These are phyloP conservation scores for Sebastes paucispinis DNA, from an alignment of 2,797 vertebrate species.

Conservation along the genomic window DNA sequence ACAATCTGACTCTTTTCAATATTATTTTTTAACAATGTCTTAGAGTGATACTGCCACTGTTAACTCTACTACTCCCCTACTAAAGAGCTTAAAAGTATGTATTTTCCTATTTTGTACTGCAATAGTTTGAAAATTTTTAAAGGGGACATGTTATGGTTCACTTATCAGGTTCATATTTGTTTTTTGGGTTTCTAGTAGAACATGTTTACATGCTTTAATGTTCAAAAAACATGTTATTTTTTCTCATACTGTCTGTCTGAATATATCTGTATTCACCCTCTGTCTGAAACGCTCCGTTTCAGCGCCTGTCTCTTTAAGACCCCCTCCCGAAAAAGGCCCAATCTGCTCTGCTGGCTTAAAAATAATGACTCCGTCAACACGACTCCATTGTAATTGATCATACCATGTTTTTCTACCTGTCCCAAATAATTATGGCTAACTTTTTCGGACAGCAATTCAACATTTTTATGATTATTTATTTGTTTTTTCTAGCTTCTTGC, in stretches of 20 bases:
- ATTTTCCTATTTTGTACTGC: background rate
- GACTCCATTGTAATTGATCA: background rate
- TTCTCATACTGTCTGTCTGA: too few species aligned
- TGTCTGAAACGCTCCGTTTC: too few species aligned
- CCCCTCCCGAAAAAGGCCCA: too few species aligned
- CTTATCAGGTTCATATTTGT: background rate
- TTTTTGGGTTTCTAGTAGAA: background rate
- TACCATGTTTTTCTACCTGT: background rate
- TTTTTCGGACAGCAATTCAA: background rate
- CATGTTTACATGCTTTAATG: background rate
- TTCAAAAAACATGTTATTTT: rapidly evolving
- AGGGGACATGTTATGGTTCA: background rate
- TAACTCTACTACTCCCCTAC: background rate
- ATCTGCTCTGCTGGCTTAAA: too few species aligned
- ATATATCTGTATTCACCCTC: too few species aligned
- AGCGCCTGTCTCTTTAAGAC: too few species aligned
- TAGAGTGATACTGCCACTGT: background rate
- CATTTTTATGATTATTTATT: background rate
- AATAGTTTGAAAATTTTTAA: background rate
- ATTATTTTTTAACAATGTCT: slow-evolving; percentile 16
- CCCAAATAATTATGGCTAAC: background rate
- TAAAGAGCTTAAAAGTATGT: background rate
- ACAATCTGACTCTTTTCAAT: slow-evolving; percentile 39
- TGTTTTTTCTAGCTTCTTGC: background rate
- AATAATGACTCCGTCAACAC: background rate